Percentiles rank a stretch among this genome's conserved stretches.
Conservation (phyloP, 1,140 invertebrate genomes). For the Chironomus tepperi region DNA sequence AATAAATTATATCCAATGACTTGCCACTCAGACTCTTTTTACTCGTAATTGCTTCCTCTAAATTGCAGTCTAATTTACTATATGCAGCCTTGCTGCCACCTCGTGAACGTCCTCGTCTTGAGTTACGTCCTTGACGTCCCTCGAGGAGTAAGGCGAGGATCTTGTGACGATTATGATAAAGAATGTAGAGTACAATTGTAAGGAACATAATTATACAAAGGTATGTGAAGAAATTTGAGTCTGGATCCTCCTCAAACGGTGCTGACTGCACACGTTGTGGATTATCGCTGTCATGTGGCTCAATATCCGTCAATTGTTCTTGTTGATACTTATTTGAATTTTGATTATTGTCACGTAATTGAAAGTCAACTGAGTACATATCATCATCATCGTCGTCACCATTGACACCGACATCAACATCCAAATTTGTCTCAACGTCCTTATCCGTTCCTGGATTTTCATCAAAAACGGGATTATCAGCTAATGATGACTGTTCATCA, state of each 20-base stretch:
- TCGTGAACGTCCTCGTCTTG: conserved; percentile 39
- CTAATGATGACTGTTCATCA: neutral
- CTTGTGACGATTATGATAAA: conserved; percentile 62
- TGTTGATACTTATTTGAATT: no score
- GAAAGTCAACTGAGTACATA: neutral
- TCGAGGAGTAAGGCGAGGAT: conserved; percentile 50
- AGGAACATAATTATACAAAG: conserved; percentile 50
- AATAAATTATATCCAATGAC: conserved; percentile 42
- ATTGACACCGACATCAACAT: neutral
- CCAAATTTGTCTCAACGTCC: neutral
- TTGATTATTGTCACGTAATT: neutral
- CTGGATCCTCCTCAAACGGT: conserved; percentile 33
- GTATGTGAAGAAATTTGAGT: conserved; percentile 55
- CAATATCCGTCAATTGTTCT: neutral
- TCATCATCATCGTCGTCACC: neutral
- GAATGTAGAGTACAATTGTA: conserved; percentile 50
- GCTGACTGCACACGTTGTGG: neutral
- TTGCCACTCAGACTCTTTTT: conserved; percentile 41
- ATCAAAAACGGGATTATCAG: neutral
- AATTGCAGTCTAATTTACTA: conserved; percentile 50
- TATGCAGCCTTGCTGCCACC: conserved; percentile 43
- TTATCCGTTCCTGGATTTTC: neutral
- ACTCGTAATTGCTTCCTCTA: conserved; percentile 54
- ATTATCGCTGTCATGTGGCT: neutral
- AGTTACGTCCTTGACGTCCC: conserved; percentile 44